These are phyloP conservation scores for Cotesia chilonis DNA, from an alignment of 1,140 invertebrate genomes.

Conservation along the genomic window DNA sequence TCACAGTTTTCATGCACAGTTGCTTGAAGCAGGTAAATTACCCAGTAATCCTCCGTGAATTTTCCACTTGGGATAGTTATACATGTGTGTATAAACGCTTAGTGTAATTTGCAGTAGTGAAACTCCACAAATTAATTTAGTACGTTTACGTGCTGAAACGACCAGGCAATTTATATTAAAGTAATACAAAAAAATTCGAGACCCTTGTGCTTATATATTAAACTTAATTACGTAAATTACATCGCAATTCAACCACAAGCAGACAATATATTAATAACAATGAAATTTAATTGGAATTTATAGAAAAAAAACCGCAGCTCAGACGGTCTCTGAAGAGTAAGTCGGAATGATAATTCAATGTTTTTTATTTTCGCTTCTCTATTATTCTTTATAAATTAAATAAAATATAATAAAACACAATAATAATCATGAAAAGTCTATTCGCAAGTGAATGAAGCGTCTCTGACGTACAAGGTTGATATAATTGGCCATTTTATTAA, in stretches of 20 bases:
- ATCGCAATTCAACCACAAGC: neutral
- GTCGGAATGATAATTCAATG: too few species aligned
- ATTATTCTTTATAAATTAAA: too few species aligned
- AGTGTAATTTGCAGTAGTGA: constrained; percentile 1
- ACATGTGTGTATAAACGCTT: neutral
- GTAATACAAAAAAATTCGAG: neutral
- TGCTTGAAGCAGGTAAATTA: neutral
- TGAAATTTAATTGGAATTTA: too few species aligned
- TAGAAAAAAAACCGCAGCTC: too few species aligned
- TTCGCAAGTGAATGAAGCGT: too few species aligned
- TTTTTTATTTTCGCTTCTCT: too few species aligned
- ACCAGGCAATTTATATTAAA: neutral
- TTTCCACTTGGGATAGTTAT: neutral
- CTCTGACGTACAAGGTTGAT: too few species aligned
- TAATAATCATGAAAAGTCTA: too few species aligned
- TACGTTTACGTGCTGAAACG: neutral
- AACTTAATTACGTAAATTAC: neutral
- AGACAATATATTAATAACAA: too few species aligned
- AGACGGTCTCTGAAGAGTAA: too few species aligned
- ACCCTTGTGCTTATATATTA: neutral
- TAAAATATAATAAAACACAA: too few species aligned
- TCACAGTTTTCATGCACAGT: neutral
- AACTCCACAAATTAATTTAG: constrained; percentile 1
- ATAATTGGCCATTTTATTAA: too few species aligned
- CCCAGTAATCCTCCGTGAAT: constrained; percentile 2